Percentiles rank a stretch among this genome's conserved stretches.
These are phyloP conservation scores for Bergia sp. DNA, from an alignment of 92 coral and sea anemone genomes.

Conservation along the genomic window DNA sequence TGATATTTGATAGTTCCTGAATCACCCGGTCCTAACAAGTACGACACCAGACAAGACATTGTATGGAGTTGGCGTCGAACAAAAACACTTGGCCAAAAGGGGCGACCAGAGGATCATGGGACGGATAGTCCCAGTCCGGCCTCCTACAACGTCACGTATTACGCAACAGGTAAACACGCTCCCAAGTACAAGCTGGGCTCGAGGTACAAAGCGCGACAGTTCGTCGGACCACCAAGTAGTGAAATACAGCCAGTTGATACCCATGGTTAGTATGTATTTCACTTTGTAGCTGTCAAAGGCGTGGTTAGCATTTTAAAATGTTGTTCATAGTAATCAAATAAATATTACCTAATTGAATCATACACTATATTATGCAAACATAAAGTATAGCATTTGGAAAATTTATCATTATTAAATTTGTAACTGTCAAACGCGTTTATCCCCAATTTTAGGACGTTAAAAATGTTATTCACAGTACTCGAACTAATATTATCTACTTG, in stretches of 20 bases:
- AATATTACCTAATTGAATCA: neutral
- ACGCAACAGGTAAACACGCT: constrained; percentile 60
- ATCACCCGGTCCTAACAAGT: constrained; percentile 42
- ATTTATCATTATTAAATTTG: neutral
- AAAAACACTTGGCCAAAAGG: constrained; percentile 47
- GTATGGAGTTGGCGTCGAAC: constrained; percentile 50
- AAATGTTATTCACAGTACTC: too few species aligned
- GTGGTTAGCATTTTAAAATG: too few species aligned
- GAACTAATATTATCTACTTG: neutral
- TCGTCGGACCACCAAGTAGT: constrained; percentile 51
- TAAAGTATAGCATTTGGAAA: too few species aligned
- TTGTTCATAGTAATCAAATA: too few species aligned
- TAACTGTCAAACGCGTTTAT: neutral
- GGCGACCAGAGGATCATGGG: constrained; percentile 45
- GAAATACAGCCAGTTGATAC: constrained; percentile 54
- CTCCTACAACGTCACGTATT: constrained; percentile 52
- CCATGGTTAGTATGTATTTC: constrained; percentile 10
- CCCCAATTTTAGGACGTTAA: neutral
- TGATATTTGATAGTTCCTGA: neutral
- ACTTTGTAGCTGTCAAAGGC: neutral
- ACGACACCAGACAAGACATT: constrained; percentile 48
- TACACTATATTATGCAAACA: neutral
- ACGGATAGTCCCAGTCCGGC: constrained; percentile 54
- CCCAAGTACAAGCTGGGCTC: constrained; percentile 47
- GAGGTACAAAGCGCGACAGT: constrained; percentile 28